Evolutionary conservation across 2,888 invertebrate genomes (phyloP).

Genomic region (Neoascia interrupta): DNA sequence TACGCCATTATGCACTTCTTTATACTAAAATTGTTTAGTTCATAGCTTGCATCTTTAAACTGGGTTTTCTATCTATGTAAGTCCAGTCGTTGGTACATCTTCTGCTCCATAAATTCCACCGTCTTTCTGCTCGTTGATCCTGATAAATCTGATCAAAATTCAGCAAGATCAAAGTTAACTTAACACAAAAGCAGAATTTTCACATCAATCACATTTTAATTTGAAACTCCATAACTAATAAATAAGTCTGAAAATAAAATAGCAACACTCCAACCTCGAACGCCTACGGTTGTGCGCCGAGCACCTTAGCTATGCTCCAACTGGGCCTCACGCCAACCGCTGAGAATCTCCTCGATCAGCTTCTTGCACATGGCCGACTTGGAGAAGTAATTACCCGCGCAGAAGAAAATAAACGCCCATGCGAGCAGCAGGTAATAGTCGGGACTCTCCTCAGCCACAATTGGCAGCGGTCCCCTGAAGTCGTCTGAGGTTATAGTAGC

Average conservation of each 20-base stretch:
- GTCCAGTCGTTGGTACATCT: too few relatives aligned
- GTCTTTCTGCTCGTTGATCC: too few relatives aligned
- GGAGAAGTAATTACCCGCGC: constrained; percentile 87
- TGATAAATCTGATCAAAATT: too few relatives aligned
- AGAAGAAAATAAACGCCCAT: constrained; percentile 90
- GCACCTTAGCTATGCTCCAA: constrained; percentile 74
- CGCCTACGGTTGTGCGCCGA: background rate
- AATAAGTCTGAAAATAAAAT: constrained; percentile 33
- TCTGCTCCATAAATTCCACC: too few relatives aligned
- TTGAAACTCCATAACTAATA: constrained; percentile 43
- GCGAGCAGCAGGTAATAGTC: constrained; percentile 91
- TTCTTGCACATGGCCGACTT: constrained; percentile 88
- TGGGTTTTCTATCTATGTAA: too few relatives aligned
- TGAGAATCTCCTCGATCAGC: constrained; percentile 90
- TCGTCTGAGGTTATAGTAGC: constrained; percentile 87
- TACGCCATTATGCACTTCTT: too few relatives aligned
- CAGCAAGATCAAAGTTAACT: too few relatives aligned
- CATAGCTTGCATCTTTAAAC: too few relatives aligned
- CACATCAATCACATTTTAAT: constrained; percentile 50
- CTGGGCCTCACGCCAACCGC: constrained; percentile 90
- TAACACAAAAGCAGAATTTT: background rate
- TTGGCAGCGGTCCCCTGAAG: constrained; percentile 89
- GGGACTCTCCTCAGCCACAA: constrained; percentile 86
- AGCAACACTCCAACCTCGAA: constrained; percentile 9
- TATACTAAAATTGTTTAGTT: too few relatives aligned